Evolutionary conservation across 92 coral and sea anemone genomes (phyloP).

Genomic region (Epizoanthus rinbou): DNA sequence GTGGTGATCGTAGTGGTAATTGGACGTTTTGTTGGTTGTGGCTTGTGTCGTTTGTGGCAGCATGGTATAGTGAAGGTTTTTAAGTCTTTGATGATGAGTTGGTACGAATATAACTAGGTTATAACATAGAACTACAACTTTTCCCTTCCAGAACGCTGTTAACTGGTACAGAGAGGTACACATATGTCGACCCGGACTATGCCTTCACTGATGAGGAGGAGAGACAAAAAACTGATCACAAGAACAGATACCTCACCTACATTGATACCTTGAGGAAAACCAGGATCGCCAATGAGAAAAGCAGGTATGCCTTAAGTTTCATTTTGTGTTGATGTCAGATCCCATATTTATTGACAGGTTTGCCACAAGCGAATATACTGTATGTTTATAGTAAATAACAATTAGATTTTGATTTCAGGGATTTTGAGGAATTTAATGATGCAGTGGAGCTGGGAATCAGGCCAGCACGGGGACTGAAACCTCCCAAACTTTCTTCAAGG

Average conservation of each 20-base stretch:
- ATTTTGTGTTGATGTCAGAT: neutral
- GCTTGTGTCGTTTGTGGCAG: too few species aligned
- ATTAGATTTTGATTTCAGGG: slow-evolving; percentile 50
- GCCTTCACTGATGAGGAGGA: slow-evolving; percentile 91
- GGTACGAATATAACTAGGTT: neutral
- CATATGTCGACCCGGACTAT: slow-evolving; percentile 95
- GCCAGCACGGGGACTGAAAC: slow-evolving; percentile 83
- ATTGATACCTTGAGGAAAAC: slow-evolving; percentile 69
- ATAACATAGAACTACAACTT: neutral
- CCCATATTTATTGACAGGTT: too few species aligned
- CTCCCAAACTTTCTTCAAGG: slow-evolving; percentile 72
- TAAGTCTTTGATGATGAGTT: too few species aligned
- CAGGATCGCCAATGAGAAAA: slow-evolving; percentile 65
- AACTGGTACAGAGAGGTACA: slow-evolving; percentile 87
- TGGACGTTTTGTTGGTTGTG: too few species aligned
- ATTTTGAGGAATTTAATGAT: slow-evolving; percentile 68
- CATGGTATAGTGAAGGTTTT: too few species aligned
- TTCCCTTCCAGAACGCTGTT: slow-evolving; percentile 69
- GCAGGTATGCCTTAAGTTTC: slow-evolving; percentile 56
- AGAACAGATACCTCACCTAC: slow-evolving; percentile 76
- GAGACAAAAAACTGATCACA: slow-evolving; percentile 67
- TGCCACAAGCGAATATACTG: neutral
- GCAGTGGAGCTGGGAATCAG: slow-evolving; percentile 82
- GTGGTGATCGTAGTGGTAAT: too few species aligned
- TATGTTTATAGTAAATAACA: neutral